Base-by-base conservation (phyloP, 2,797 vertebrate genomes). In the Pagetopsis macropterus region DNA sequence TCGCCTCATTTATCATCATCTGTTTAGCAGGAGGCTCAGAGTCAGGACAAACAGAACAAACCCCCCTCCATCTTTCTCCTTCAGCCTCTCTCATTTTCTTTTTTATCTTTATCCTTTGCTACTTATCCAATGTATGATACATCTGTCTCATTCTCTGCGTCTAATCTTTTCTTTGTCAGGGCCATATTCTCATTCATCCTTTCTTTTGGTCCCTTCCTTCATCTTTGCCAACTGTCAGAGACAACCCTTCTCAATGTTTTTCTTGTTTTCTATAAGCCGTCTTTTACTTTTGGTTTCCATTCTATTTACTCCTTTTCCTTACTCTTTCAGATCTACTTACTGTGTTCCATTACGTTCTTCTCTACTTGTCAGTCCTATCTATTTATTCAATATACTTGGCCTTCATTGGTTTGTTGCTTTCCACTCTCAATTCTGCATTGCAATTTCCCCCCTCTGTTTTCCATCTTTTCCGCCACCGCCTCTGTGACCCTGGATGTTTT, bases 1-100 rank as follows among this genome's bases (percentile, higher is more conserved):
- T 84, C 48, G 75, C 77, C 91, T 93, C 92, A 94, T 95, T 94
- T 92, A 95, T 95, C 93, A 94, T 95, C 92, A 94, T 95, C 93
- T 93, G 84, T 85, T 94, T 92, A 92, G 90, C 81, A 80, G 89
- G 87, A 85, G 54, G 86, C 82, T 88, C 80, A 45, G 87, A 90
- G 89, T 90, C 89, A 90, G 90, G 87, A 91, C 88, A 92, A 94
- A 94, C 92, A 92, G 84, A 90, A 84, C 84, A 77, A 86, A 69
- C 87, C 86, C 71, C 27, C 77, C 60, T 76, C 82, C 71, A 76
- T 89, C 81, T 81, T 71, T 78, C 84, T 74, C 63, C 73, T 48
- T 74, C 56, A 63, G 68, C 79, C 54, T 79, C 67, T 78, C 50
- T 68, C 63, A 73, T 23, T 69, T 69, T 72, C 52, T 65, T 83